Conservation (phyloP, 2,113 vertebrate species). For the Rhea pennata region DNA sequence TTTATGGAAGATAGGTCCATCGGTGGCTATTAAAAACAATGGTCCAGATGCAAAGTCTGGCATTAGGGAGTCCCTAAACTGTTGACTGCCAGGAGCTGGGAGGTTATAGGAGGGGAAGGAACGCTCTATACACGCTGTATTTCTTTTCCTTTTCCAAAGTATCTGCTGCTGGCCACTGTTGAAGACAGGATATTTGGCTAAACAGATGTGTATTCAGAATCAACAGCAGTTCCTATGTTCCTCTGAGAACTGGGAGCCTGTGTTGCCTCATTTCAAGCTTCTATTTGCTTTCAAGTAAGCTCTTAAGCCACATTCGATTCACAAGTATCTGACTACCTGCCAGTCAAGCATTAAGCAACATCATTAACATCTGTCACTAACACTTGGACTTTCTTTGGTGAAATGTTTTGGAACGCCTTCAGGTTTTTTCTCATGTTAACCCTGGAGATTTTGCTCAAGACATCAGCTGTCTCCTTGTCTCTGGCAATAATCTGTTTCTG, state of each 20-base stretch:
- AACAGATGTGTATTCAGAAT: constrained; percentile 6
- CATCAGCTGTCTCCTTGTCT: not conserved
- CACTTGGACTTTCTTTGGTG: constrained; percentile 18
- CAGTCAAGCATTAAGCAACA: constrained; percentile 53
- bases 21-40: constrained; percentile 21
- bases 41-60: constrained; percentile 7
- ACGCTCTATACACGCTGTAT: not conserved
- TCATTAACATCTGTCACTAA: constrained; percentile 51
- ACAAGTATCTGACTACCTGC: constrained; percentile 51
- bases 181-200: not conserved
- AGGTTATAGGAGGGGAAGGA: not conserved
- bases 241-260: not conserved
- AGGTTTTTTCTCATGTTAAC: not conserved
- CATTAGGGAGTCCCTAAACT: not conserved
- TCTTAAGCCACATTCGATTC: constrained; percentile 16
- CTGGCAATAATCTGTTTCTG: not conserved
- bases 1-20: constrained; percentile 24
- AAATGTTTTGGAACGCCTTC: constrained; percentile 20
- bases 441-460: not conserved
- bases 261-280: constrained; percentile 38
- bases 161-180: not conserved
- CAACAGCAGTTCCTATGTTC: not conserved
- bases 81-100: not conserved
- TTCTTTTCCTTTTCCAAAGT: constrained; percentile 33
- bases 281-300: constrained; percentile 51